Conservation (phyloP, 2,888 invertebrate species). For the Xanthia togata region DNA sequence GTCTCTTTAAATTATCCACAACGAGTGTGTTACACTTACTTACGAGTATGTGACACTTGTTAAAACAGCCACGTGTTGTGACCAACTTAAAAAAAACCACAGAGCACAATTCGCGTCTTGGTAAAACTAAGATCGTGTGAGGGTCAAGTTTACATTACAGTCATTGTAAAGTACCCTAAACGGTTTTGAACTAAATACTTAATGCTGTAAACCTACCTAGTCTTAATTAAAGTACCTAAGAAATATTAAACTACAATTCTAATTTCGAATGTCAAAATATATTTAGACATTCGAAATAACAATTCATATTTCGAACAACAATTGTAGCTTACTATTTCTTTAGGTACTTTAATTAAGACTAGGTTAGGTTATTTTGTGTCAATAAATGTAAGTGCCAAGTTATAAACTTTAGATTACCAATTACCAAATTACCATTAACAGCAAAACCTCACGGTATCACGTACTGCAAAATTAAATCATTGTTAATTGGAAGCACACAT, state of each 20-base stretch:
- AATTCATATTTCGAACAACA: too few species aligned
- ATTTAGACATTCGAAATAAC: too few species aligned
- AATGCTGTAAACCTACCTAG: background rate
- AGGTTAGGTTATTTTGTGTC: background rate
- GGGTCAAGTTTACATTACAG: background rate
- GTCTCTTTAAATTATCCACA: background rate
- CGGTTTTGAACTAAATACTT: background rate
- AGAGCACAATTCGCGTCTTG: background rate
- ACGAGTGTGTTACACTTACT: background rate
- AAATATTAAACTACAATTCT: background rate
- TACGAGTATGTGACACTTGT: background rate
- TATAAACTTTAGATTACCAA: background rate
- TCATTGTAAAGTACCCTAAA: background rate
- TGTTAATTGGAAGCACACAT: constrained; percentile 49
- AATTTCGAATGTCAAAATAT: background rate
- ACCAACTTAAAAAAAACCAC: constrained; percentile 19
- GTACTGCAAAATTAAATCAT: constrained; percentile 48
- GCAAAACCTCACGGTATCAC: constrained; percentile 35
- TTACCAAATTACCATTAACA: constrained; percentile 33
- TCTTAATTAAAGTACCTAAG: background rate
- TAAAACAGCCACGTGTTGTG: background rate
- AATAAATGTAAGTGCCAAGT: constrained; percentile 11
- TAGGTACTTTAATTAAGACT: too few species aligned
- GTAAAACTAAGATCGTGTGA: background rate
- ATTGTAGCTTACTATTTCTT: too few species aligned